Percentiles rank a stretch among this genome's conserved stretches.
Conservation (phyloP, 2,888 invertebrate species). For the Cremastinae sp. region DNA sequence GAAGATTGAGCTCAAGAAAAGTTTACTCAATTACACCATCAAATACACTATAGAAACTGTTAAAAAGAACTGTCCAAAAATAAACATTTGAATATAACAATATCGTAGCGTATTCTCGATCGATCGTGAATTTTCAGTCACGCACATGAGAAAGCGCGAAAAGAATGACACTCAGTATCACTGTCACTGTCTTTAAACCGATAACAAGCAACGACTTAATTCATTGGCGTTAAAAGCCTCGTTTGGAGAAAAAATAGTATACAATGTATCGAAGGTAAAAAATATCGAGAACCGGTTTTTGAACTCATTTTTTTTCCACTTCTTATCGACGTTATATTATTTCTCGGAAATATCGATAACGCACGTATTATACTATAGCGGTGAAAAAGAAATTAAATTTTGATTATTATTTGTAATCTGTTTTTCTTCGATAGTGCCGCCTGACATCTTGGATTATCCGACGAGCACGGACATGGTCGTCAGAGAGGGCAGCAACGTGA, state of each 20-base stretch:
- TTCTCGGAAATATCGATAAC: too few relatives aligned
- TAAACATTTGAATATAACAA: background rate
- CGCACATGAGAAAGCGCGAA: conserved; percentile 29
- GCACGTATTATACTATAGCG: background rate
- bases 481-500: conserved; percentile 89
- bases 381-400: conserved; percentile 1
- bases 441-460: conserved; percentile 88
- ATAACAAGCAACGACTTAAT: conserved; percentile 19
- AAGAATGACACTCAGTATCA: conserved; percentile 32
- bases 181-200: conserved; percentile 15
- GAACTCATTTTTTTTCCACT: background rate
- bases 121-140: conserved; percentile 37
- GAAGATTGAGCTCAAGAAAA: background rate
- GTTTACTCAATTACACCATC: background rate
- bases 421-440: conserved; percentile 84
- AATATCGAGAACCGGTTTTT: background rate
- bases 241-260: background rate
- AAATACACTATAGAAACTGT: background rate
- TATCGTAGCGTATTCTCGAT: conserved; percentile 21
- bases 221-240: conserved; percentile 27
- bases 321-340: background rate
- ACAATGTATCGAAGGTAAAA: conserved; percentile 1
- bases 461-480: conserved; percentile 89
- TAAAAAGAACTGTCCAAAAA: background rate
- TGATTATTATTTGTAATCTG: conserved; percentile 1